Evolutionary conservation across 2,888 invertebrate species (phyloP), one percentile per base, ranked within the genome.

Genomic region (Drosophila formosana): DNA sequence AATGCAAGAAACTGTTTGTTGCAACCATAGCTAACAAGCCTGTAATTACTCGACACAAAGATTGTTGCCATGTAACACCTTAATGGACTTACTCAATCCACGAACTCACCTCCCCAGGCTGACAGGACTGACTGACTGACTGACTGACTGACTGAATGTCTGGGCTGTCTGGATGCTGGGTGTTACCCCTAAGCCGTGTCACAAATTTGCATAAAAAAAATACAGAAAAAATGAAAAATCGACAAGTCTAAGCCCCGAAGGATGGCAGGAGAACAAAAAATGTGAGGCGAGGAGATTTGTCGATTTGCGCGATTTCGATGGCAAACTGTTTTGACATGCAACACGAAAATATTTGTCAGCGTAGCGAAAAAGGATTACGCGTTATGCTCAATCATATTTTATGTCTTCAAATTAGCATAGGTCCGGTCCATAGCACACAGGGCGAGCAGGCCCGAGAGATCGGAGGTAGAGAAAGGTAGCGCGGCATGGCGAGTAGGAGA

Each of bases 1-100:
- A 37, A 13, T 18, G 9, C 18, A 7, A 56, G 56, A 41, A 68
- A 80, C 74, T 78, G 71, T 81, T 80, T 82, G 78, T 72, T 80
- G 72, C 78, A 75, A 89, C 89, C 90, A 87, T 89, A 89, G 88
- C 90, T 89, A 88, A 88, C 88, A 89, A 88, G 90, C 83, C 88
- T 78, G 88, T 89, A 89, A 88, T 88, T 89, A 89, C 90, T 89
- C 83, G 85, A 72, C 90, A 72, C 90, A 75, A 53, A 75, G 86
- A 83, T 75, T 88, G 81, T 75, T 83, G 86, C 75, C 75, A 46
- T 80, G 77, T 74, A 83, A 88, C 83, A 84, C 83, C 83, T 84
- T 78, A 88, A 88, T 80, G 88, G 82, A 83, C 76, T 64, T 72
- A 55, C 41, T 26, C 39, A 41, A 53, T 5, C 37, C 37, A 11